phyloP scores from a whole-genome alignment of 2,113 vertebrate genomes.

The Lagenorhynchus albirostris region DNA sequence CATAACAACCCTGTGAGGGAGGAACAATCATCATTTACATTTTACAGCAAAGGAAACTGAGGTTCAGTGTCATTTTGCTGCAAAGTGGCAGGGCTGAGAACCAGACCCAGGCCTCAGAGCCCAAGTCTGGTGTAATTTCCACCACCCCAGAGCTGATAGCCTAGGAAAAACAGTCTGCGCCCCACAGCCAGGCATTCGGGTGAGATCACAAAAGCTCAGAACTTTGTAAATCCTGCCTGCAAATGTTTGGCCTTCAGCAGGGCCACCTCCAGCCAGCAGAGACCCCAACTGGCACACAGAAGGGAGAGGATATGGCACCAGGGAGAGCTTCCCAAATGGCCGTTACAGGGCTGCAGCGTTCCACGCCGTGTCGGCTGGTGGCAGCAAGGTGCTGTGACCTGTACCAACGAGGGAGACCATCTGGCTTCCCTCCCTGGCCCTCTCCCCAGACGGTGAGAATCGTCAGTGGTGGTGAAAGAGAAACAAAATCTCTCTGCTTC shows the following conservation, averaged over 20 bases:
- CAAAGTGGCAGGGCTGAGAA: not conserved
- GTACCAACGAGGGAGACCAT: not conserved
- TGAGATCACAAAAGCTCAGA: not conserved
- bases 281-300: not conserved
- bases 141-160: not conserved
- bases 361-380: not conserved
- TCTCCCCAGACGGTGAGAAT: not conserved
- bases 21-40: not conserved
- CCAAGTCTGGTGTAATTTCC: not conserved
- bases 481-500: not conserved
- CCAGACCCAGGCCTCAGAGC: not conserved
- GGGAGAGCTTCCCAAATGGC: accelerated
- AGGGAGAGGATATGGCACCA: not conserved
- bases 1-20: not conserved
- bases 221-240: constrained; percentile 6
- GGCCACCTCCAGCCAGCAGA: not conserved
- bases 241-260: not conserved
- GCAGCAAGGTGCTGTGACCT: not conserved
- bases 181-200: not conserved
- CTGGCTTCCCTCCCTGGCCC: not conserved
- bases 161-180: not conserved
- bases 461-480: not conserved
- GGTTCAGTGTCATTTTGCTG: not conserved
- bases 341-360: not conserved
- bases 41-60: not conserved